phyloP scores from a whole-genome alignment of 2,888 invertebrate species.

The Aspidiotus rigidus region DNA sequence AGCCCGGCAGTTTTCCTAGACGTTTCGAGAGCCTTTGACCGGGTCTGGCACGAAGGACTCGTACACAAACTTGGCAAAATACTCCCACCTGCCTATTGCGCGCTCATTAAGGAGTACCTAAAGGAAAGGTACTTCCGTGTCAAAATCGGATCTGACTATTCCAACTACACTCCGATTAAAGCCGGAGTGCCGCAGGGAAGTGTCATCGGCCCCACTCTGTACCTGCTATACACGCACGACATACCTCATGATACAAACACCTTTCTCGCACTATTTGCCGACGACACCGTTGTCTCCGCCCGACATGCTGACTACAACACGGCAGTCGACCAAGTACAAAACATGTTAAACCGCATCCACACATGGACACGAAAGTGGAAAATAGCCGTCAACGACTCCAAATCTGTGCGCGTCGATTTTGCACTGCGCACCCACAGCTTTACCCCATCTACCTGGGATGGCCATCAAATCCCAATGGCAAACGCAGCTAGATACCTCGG shows the following conservation, averaged over 20 bases:
- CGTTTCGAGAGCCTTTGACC: constrained; percentile 7
- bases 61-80: neutral
- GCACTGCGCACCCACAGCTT: constrained; percentile 2
- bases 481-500: constrained; percentile 1
- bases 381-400: constrained; percentile 5
- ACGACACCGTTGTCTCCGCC: neutral
- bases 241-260: constrained; percentile 4
- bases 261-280: neutral
- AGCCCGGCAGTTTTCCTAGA: constrained; percentile 11
- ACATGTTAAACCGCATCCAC: constrained; percentile 1
- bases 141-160: neutral
- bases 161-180: neutral
- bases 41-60: constrained; percentile 7
- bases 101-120: neutral
- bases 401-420: constrained; percentile 6
- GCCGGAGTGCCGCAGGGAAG: constrained; percentile 14
- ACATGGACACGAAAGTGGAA: neutral
- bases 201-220: constrained; percentile 3
- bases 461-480: neutral
- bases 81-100: neutral
- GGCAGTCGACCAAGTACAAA: constrained; percentile 2
- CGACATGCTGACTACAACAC: neutral
- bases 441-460: neutral
- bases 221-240: constrained; percentile 1
- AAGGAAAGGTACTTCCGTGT: neutral